Evolutionary conservation across 1,140 invertebrate species (phyloP), one percentile per base, ranked within the genome.

Genomic region (Goniozus legneri): DNA sequence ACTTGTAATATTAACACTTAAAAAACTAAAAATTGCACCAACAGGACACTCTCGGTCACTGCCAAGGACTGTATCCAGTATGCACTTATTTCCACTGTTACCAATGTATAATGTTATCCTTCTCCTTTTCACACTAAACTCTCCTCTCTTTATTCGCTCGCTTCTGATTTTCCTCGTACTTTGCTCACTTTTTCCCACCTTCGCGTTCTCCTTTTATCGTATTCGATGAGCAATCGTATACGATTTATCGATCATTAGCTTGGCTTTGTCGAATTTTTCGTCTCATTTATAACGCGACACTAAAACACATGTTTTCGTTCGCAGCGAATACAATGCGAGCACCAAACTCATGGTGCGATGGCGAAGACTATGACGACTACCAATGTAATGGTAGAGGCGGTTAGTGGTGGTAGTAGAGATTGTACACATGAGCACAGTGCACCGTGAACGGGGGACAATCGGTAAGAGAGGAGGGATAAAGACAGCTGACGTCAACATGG

Each of bases 1-100:
- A n/a, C n/a, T n/a, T n/a, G n/a, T n/a, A n/a, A n/a, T n/a, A n/a
- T n/a, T n/a, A n/a, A n/a, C n/a, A n/a, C n/a, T n/a, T n/a, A n/a
- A n/a, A 6, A 27, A 27, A 4, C 24, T 27, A 27, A 27, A 4
- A 27, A 27, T 27, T 27, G 4, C 24, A n/a, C n/a, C n/a, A n/a
- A 20, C 33, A 19, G 38, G 33, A 61, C 44, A 61, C 58, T 61
- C 54, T 60, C 47, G 34, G 59, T 54, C 59, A 60, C 59, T 61
- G 59, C 59, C 58, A 60, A 60, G 59, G 51, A 61, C 57, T 41
- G 58, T 56, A 60, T 59, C 51, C 47, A 51, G 16, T 24, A 31
- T 31, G 27, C 10, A 41, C 18, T 34, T 19, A 10, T 18, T 31
- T 15, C n/a, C n/a, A n/a, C n/a, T n/a, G n/a, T n/a, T n/a, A n/a